Evolutionary conservation across 2,797 vertebrate genomes (phyloP), one percentile per base, ranked within the genome.

Genomic region (Rhinella marina): DNA sequence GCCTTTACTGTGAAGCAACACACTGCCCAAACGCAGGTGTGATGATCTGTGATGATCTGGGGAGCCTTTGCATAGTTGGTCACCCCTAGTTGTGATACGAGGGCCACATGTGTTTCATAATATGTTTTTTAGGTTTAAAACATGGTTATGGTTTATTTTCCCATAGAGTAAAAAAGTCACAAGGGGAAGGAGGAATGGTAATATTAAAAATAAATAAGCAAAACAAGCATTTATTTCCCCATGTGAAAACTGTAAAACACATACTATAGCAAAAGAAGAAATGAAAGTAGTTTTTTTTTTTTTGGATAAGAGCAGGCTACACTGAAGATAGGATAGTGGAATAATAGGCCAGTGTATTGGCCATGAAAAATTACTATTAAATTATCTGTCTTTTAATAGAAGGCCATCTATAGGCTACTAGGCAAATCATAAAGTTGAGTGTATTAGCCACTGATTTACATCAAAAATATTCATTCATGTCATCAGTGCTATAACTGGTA

Each of bases 121-220:
- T 6, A 25, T 52, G 25, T 54, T 59, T 59, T 59, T 59, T 80
- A 11, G 27, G 29, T 32, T 59, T 32, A 23, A 32, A 17, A 57
- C 9, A 80, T 12, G 19, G 61, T 23, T 21, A 32, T 21, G 78
- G 27, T 59, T 27, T 0, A 14, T 79, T 79, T 79, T 57, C 76
- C 76, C 76, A 79, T 57, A 56, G 52, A 57, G 10, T 79, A 56
- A 56, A 54, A 27, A 57, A 79, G 76, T 79, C 52, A 79, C 56
- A 59, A 32, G 56, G 27, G 78, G 75, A 59, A 80, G 78, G 17
- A 80, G 27, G 27, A 80, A 59, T 79, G 27, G 19, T 23, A 1
- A 41, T 79, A 6, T 61, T n/a, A 48, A 81, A 81, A 81, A 48
- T n/a, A 81, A 61, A 81, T 62, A 48, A 62, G 79, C 79, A 41